Conservation (phyloP, 2,113 vertebrate genomes). For the Cricetomys ansorgei region DNA sequence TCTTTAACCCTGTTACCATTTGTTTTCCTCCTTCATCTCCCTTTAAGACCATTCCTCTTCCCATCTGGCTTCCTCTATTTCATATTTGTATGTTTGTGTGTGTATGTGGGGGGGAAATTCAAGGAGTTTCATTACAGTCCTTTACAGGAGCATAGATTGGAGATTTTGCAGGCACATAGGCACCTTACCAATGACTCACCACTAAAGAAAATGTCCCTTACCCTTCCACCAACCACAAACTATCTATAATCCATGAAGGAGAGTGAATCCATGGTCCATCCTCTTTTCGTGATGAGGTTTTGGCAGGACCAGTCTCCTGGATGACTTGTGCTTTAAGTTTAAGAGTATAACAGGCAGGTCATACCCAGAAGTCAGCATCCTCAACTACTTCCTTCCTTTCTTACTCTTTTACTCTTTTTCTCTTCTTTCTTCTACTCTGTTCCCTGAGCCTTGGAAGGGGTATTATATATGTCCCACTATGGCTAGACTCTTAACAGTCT, state of each 20-base stretch:
- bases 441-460: not conserved
- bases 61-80: not conserved
- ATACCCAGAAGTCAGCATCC: not conserved
- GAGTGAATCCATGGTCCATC: not conserved
- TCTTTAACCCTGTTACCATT: not conserved
- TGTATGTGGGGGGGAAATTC: no score
- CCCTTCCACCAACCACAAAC: not conserved
- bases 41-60: not conserved
- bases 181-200: not conserved
- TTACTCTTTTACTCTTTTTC: not conserved
- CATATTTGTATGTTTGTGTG: not conserved
- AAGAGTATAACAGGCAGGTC: not conserved
- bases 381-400: not conserved
- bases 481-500: not conserved
- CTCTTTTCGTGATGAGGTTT: not conserved
- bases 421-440: not conserved
- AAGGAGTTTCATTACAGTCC: no score
- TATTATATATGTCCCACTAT: not conserved
- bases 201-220: not conserved
- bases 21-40: not conserved
- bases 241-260: not conserved
- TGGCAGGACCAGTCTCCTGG: not conserved
- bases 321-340: not conserved
- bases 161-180: not conserved
- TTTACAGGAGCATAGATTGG: no score